A percentile compares a stretch with the other conserved stretches of the same genome.
phyloP scores from a whole-genome alignment of 2,888 invertebrate species.

The Pristionchus entomophagus region DNA sequence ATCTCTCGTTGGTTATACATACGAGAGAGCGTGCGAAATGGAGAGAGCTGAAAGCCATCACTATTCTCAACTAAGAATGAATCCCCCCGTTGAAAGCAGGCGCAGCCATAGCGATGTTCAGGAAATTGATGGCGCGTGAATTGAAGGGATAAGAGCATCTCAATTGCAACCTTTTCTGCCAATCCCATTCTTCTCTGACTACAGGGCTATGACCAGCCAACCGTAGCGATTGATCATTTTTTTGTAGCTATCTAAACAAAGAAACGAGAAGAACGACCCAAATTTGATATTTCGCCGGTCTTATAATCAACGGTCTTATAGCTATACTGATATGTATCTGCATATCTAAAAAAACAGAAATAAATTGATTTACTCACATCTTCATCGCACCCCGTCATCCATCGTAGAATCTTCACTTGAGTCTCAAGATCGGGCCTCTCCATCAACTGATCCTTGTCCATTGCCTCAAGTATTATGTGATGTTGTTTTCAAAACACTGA shows the following conservation, averaged over 20 bases:
- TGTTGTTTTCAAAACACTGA: not conserved
- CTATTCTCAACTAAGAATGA: not conserved
- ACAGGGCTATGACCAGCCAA: too few species aligned
- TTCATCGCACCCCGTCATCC: conserved; percentile 59
- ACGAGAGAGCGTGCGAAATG: not conserved
- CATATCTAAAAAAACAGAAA: too few species aligned
- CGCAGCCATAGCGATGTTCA: not conserved
- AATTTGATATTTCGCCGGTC: too few species aligned
- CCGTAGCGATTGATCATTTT: too few species aligned
- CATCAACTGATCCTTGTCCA: conserved; percentile 60
- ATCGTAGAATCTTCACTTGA: conserved; percentile 65
- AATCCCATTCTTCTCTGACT: too few species aligned
- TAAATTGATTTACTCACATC: not conserved
- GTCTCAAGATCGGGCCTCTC: conserved; percentile 64
- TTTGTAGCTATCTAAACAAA: too few species aligned
- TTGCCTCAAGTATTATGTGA: conserved; percentile 57
- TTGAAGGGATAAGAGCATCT: not conserved
- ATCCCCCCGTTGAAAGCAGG: not conserved
- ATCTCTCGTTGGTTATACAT: too few species aligned
- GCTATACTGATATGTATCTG: too few species aligned
- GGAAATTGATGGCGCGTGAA: conserved; percentile 8
- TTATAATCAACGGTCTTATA: too few species aligned
- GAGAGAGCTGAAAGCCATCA: not conserved
- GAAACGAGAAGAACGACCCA: too few species aligned
- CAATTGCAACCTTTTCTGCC: too few species aligned